A percentile compares a stretch with the other conserved stretches of the same genome.
These are phyloP conservation scores for Megaceryle alcyon DNA, from an alignment of 2,797 vertebrate genomes.

Conservation along the genomic window DNA sequence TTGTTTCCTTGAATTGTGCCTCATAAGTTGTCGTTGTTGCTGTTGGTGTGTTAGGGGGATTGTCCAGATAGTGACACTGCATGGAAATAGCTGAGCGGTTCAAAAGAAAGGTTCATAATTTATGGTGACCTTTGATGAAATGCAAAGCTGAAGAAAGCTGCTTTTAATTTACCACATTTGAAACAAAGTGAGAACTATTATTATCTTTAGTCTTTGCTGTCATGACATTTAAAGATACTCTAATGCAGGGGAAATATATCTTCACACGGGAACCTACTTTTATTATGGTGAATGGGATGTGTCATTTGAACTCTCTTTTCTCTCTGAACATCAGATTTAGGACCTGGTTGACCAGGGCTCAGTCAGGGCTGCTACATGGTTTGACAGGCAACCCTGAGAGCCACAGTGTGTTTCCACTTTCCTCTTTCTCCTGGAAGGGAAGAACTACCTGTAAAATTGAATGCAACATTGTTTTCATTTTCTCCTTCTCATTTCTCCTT, in stretches of 20 bases:
- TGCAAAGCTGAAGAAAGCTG: background rate
- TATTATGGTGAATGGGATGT: background rate
- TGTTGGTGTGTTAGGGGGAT: background rate
- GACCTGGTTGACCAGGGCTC: background rate
- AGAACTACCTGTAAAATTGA: background rate
- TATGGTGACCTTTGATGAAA: background rate
- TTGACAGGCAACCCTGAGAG: background rate
- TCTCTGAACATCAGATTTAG: background rate
- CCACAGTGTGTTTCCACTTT: background rate
- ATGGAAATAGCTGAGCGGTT: constrained; percentile 30
- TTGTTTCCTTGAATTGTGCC: constrained; percentile 73
- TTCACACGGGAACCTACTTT: background rate
- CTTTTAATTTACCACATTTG: background rate
- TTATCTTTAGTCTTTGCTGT: background rate
- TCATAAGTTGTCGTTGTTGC: constrained; percentile 5
- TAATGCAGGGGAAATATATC: background rate
- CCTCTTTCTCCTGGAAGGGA: background rate
- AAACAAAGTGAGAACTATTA: background rate
- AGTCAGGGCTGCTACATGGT: background rate
- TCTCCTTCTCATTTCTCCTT: background rate
- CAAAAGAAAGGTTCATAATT: constrained; percentile 7
- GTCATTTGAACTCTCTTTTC: background rate
- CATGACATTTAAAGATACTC: background rate
- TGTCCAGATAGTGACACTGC: background rate
- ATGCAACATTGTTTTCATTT: background rate